Evolutionary conservation across 2,888 invertebrate genomes (phyloP).

Genomic region (Chouioia cunea): DNA sequence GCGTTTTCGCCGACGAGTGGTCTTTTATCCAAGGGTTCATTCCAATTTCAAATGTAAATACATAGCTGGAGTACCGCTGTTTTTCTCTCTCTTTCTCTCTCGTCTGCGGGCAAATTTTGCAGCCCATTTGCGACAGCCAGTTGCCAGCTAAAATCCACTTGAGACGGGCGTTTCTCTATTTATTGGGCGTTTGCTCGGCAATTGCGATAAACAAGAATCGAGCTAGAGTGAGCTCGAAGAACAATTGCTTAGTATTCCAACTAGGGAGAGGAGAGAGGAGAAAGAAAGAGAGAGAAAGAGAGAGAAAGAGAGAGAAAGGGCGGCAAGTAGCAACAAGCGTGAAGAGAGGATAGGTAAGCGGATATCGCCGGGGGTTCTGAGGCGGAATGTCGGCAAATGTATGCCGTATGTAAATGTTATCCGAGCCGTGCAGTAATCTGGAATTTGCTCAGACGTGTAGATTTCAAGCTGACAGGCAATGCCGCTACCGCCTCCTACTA

Average conservation of each 20-base stretch:
- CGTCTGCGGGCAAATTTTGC: conserved; percentile 53
- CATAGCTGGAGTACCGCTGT: conserved; percentile 47
- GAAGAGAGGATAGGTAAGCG: too few relatives aligned
- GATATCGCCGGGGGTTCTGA: conserved; percentile 43
- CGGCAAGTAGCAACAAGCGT: too few relatives aligned
- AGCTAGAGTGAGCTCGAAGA: not conserved
- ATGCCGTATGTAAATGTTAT: conserved; percentile 65
- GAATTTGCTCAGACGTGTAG: conserved; percentile 61
- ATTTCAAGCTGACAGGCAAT: conserved; percentile 47
- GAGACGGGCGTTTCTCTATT: conserved; percentile 29
- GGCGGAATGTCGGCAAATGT: conserved; percentile 57
- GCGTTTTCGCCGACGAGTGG: conserved; percentile 53
- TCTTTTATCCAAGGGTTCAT: conserved; percentile 57
- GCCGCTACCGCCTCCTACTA: too few relatives aligned
- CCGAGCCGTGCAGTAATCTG: conserved; percentile 60
- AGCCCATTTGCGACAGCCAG: conserved; percentile 56
- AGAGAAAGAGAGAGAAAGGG: conserved; percentile 10
- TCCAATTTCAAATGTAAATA: conserved; percentile 66
- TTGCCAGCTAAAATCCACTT: conserved; percentile 45
- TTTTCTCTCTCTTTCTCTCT: conserved; percentile 37
- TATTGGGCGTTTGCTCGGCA: conserved; percentile 10
- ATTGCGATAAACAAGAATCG: not conserved
- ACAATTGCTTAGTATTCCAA: conserved; percentile 20
- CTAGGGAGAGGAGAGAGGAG: not conserved
- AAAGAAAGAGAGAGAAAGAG: not conserved